Conservation (phyloP, 2,888 invertebrate genomes). For the Lasioglossum figueresi region DNA sequence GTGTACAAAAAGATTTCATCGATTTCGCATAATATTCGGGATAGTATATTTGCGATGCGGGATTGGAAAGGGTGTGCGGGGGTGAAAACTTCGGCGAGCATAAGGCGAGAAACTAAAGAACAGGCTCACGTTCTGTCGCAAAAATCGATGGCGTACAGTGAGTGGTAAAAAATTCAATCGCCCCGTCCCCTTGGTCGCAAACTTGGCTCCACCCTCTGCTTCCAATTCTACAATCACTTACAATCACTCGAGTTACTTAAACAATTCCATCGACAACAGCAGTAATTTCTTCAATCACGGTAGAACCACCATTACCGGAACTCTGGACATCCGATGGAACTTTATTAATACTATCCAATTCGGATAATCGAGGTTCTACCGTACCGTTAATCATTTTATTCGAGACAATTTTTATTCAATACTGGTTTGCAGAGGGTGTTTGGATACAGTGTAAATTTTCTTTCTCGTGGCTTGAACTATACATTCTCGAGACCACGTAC, state of each 20-base stretch:
- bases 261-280: not conserved
- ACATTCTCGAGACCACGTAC: not conserved
- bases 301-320: not conserved
- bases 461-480: not conserved
- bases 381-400: not conserved
- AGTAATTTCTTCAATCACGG: not conserved
- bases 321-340: not conserved
- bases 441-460: not conserved
- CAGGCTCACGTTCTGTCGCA: slow-evolving; percentile 48
- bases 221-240: not conserved
- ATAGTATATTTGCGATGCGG: slow-evolving; percentile 6
- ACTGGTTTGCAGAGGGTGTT: not conserved
- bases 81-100: slow-evolving; percentile 25
- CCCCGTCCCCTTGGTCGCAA: not conserved
- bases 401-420: not conserved
- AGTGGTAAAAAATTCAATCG: slow-evolving; percentile 38
- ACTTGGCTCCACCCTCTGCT: slow-evolving; percentile 1
- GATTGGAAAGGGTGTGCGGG: slow-evolving; percentile 2
- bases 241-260: not conserved
- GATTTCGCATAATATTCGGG: not conserved
- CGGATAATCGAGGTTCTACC: not conserved
- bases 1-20: slow-evolving; percentile 1
- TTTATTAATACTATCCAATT: too few species aligned
- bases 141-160: slow-evolving; percentile 50
- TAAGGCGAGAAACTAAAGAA: slow-evolving; percentile 44